These are phyloP conservation scores for Champsocephalus esox DNA, from an alignment of 2,797 vertebrate genomes.

Conservation along the genomic window DNA sequence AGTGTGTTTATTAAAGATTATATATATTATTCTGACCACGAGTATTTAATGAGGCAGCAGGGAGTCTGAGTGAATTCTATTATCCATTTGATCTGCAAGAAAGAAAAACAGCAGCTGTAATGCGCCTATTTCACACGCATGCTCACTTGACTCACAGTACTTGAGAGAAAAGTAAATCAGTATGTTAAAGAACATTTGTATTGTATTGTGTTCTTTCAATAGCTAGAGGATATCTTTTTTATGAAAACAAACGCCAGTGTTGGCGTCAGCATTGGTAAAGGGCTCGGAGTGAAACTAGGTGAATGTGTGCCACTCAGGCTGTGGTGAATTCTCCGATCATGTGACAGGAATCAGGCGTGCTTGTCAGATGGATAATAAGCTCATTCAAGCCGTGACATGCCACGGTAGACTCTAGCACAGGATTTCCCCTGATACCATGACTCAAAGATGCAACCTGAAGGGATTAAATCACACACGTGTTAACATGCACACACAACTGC, in stretches of 20 bases:
- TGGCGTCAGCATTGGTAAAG: background rate
- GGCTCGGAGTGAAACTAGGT: conserved; percentile 10
- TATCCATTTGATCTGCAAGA: conserved; percentile 74
- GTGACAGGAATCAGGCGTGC: conserved; percentile 39
- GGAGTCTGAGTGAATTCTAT: conserved; percentile 72
- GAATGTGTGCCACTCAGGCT: conserved; percentile 10
- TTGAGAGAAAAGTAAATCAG: conserved; percentile 1
- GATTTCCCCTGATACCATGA: conserved; percentile 28
- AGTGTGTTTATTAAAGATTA: conserved; percentile 83
- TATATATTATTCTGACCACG: conserved; percentile 79
- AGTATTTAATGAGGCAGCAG: conserved; percentile 78
- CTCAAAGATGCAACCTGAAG: conserved; percentile 25
- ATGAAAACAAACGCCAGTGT: background rate
- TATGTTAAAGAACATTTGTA: background rate
- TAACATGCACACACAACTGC: background rate
- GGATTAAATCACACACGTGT: conserved; percentile 17
- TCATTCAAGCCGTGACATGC: conserved; percentile 47
- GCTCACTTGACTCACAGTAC: conserved; percentile 1
- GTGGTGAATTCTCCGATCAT: conserved; percentile 29
- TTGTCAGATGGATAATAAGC: conserved; percentile 43
- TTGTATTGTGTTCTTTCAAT: background rate
- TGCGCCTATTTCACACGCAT: conserved; percentile 34
- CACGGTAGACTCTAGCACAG: conserved; percentile 21
- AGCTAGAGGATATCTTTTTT: background rate
- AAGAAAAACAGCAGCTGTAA: conserved; percentile 75